A percentile compares a stretch with the other conserved stretches of the same genome.
phyloP scores from a whole-genome alignment of 1,140 invertebrate genomes.

The Chironomus striatipennis region DNA sequence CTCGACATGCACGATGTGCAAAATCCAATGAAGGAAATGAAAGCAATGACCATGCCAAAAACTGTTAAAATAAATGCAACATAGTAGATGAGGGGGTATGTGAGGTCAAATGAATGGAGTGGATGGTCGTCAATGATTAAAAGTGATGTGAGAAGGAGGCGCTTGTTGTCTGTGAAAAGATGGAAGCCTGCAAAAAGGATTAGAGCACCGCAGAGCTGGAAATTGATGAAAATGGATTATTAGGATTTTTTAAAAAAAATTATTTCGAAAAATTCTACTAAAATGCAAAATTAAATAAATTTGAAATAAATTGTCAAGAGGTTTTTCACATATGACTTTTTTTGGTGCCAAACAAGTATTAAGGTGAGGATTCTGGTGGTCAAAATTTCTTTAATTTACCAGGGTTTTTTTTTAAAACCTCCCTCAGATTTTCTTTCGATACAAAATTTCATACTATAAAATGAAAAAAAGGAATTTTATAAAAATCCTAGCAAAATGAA shows the following conservation, averaged over 20 bases:
- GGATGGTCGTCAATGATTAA: constrained; percentile 47
- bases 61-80: constrained; percentile 54
- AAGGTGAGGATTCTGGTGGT: no score
- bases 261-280: constrained; percentile 19
- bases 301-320: no score
- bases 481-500: no score
- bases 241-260: constrained; percentile 20
- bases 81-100: constrained; percentile 65
- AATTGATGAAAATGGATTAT: constrained; percentile 29
- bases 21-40: constrained; percentile 60
- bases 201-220: constrained; percentile 58
- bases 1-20: constrained; percentile 67
- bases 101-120: constrained; percentile 39
- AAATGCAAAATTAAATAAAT: not conserved
- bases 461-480: no score
- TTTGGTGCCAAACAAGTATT: not conserved
- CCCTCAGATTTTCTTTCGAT: no score
- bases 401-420: no score
- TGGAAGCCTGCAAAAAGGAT: constrained; percentile 60
- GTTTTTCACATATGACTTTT: no score
- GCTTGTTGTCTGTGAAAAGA: constrained; percentile 55
- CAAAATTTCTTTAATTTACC: no score
- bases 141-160: constrained; percentile 59
- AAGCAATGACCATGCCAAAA: constrained; percentile 54
- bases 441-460: no score